Base-by-base conservation (phyloP, 2,797 vertebrate genomes). In the Melanotaenia trifasciata region DNA sequence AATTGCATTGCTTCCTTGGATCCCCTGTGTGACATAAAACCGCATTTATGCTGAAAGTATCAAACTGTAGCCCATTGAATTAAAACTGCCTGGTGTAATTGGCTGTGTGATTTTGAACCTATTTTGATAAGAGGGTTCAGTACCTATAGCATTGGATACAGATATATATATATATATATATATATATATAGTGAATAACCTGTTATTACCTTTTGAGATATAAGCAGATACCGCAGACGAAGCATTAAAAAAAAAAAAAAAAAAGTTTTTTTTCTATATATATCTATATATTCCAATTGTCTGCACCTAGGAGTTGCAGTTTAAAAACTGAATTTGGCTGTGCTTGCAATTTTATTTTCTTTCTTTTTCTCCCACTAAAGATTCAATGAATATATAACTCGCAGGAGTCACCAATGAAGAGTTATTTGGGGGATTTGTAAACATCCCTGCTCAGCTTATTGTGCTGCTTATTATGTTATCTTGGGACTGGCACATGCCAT, bases 361-460 rank as follows among this genome's bases (percentile, higher is more conserved):
- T 50, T 50, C 20, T 50, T 11, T 50, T 22, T 26, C 38, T 45
- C 30, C 56, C 65, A 64, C 82, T 88, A 84, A 91, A 90, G 72
- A 90, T 90, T 90, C 87, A 89, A 82, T 92, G 84, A 91, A 91
- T 90, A 82, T 80, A 89, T 82, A 87, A 90, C 72, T 88, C 79
- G 50, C 47, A 66, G 66, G 81, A 72, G 80, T 84, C 80, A 80
- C 62, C 70, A 80, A 82, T 83, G 78, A 90, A 81, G 84, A 85
- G 87, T 91, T 90, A 90, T 91, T 92, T 86, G 62, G 74, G 68
- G 82, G 82, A 85, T 88, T 91, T 91, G 92, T 91, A 89, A 90
- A 92, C 88, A 91, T 86, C 84, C 76, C 71, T 62, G 68, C 79
- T 88, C 82, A 79, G 85, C 84, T 90, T 89, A 86, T 92, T 91